phyloP scores from a whole-genome alignment of 2,113 vertebrate species.

The Oriolus oriolus region DNA sequence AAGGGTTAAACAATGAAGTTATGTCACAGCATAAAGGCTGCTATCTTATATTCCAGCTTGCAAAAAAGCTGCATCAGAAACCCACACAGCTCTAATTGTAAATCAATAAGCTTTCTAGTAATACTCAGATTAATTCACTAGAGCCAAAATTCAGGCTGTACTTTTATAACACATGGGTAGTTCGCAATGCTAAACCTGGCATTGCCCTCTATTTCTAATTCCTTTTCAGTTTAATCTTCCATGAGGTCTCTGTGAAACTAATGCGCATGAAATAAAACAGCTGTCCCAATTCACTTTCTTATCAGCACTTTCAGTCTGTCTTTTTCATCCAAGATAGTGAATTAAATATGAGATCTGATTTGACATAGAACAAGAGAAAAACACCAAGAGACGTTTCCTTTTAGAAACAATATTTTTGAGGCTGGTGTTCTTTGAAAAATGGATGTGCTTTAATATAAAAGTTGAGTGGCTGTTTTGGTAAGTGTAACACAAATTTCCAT shows the following conservation, averaged over 20 bases:
- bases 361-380: constrained; percentile 38
- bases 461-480: neutral
- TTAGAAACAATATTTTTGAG: constrained; percentile 34
- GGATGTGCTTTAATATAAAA: neutral
- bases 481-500: neutral
- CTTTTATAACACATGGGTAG: neutral
- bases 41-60: neutral
- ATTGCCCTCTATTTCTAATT: constrained; percentile 40
- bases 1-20: neutral
- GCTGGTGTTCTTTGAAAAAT: constrained; percentile 32
- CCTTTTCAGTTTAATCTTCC: constrained; percentile 46
- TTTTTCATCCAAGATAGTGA: constrained; percentile 34
- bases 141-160: constrained; percentile 8
- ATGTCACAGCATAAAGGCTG: neutral
- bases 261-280: constrained; percentile 34
- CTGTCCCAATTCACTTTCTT: constrained; percentile 39
- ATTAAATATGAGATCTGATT: constrained; percentile 40
- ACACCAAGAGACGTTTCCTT: constrained; percentile 22
- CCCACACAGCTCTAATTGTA: neutral
- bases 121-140: constrained; percentile 9
- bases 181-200: neutral
- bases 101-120: constrained; percentile 36
- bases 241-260: constrained; percentile 12
- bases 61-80: neutral
- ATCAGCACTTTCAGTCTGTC: constrained; percentile 42